Percentiles rank a stretch among this genome's conserved stretches.
phyloP scores from a whole-genome alignment of 2,113 vertebrate genomes.

The Alces alces region DNA sequence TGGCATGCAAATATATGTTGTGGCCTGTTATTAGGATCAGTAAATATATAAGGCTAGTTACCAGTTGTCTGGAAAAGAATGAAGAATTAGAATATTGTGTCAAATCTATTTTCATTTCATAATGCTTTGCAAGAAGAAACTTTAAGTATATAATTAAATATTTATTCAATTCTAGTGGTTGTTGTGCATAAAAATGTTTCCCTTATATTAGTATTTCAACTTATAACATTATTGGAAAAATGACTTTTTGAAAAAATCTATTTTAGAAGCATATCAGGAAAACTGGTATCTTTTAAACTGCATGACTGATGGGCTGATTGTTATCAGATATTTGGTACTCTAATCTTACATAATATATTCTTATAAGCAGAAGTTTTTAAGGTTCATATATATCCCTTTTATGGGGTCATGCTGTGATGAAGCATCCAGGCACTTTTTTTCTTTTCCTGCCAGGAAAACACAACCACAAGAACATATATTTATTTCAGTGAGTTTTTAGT shows the following conservation, averaged over 20 bases:
- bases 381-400: background rate
- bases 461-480: background rate
- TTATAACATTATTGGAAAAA: background rate
- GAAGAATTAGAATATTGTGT: background rate
- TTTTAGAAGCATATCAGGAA: background rate
- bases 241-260: background rate
- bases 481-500: background rate
- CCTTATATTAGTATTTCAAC: background rate
- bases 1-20: background rate
- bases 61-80: background rate
- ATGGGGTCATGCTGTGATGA: background rate
- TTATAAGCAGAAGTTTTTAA: background rate
- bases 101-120: background rate
- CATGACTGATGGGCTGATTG: background rate
- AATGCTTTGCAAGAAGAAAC: background rate
- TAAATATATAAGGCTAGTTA: constrained; percentile 9
- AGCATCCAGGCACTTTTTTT: background rate
- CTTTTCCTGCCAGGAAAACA: background rate
- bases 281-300: background rate
- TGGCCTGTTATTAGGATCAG: constrained; percentile 36
- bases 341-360: background rate
- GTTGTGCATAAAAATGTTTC: background rate
- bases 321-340: background rate
- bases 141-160: background rate
- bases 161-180: background rate